Base-by-base conservation (phyloP, 2,797 vertebrate genomes). In the Myotis daubentonii region DNA sequence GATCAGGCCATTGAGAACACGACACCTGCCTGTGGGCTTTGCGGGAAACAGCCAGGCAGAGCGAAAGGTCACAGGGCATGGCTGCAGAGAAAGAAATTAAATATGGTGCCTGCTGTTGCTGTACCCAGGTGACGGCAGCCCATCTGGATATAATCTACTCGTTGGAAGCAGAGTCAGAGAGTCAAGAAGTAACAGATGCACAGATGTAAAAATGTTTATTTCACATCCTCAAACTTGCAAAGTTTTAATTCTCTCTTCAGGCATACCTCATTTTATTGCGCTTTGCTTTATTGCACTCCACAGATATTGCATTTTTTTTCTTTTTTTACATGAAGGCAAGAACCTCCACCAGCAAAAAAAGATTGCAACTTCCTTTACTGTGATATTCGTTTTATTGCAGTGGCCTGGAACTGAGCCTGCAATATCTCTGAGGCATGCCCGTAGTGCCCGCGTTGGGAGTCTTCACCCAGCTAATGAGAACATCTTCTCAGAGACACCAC, bases 141-240 rank as follows among this genome's bases (percentile, higher is more conserved):
- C 93, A 93, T 93, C 89, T 96, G 97, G 87, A 81, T 75, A 15
- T 38, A 55, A 79, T 83, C 70, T 72, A 25, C 25, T 87, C 57
- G 16, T 49, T 70, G 66, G 78, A 83, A 93, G 55, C 33, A 33
- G 86, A 95, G 33, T 22, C 47, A 74, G 44, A 86, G 84, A 94
- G 71, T 66, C n/a, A 86, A 76, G 47, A 79, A 66, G n/a, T 33
- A 60, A 60, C 88, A 93, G 55, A 71, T 70, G 84, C 41, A 28
- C 36, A 76, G 68, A 72, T 38, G n/a, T 30, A 41, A 49, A 30
- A 8, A 65, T 76, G 72, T 90, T 33, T 70, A 71, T 82, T 83
- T 83, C 81, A 44, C 10, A 28, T 75, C 75, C 44, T 36, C 83
- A 41, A 91, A 93, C 16, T 47, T 71, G 41, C 47, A 81, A 70